These are phyloP conservation scores for Hassar affinis DNA, from an alignment of 2,113 vertebrate species.

Conservation along the genomic window DNA sequence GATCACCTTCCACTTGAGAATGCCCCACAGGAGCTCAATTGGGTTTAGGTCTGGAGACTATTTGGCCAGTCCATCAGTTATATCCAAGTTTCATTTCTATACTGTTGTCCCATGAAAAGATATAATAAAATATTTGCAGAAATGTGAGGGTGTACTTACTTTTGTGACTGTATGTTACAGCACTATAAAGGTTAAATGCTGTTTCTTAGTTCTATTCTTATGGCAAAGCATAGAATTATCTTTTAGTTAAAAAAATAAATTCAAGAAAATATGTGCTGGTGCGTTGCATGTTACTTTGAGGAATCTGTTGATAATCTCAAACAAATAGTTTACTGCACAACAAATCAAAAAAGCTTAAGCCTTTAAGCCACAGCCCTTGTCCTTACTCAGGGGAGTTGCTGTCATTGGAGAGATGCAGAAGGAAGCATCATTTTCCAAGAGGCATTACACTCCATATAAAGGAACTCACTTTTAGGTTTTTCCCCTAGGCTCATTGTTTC, in stretches of 20 bases:
- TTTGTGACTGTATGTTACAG: no score
- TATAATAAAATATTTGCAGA: no score
- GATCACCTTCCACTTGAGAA: no score
- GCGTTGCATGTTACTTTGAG: slow-evolving; percentile 4
- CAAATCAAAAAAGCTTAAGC: neutral
- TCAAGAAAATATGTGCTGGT: slow-evolving; percentile 47
- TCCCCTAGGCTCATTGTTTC: no score
- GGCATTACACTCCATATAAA: neutral
- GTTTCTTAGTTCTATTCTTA: slow-evolving; percentile 51
- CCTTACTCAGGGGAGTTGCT: neutral
- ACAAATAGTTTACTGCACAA: neutral
- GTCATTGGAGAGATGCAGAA: neutral
- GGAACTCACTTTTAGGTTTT: neutral
- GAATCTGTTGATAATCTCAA: neutral
- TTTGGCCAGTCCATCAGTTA: no score
- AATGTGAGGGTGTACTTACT: no score
- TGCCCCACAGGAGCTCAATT: no score
- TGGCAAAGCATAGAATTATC: slow-evolving; percentile 57
- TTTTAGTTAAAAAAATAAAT: slow-evolving; percentile 63
- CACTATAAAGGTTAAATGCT: slow-evolving; percentile 57
- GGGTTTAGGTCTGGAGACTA: no score
- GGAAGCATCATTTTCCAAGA: neutral
- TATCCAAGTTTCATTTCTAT: no score
- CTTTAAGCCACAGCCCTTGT: neutral
- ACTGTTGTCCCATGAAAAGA: no score